These are phyloP conservation scores for Pandemis corylana DNA, from an alignment of 2,888 invertebrate genomes.

Conservation along the genomic window DNA sequence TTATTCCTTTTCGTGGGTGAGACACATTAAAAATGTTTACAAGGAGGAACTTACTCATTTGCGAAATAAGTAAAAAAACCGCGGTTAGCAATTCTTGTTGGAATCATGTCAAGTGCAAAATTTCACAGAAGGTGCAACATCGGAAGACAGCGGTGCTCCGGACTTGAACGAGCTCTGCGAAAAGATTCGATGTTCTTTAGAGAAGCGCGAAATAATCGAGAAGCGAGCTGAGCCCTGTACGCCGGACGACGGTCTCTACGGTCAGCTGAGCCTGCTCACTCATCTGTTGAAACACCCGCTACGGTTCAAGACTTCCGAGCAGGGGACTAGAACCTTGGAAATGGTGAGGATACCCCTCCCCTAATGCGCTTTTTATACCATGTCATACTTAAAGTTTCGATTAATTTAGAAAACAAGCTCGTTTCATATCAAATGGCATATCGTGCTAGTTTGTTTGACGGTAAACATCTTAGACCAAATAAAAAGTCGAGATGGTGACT, in stretches of 20 bases:
- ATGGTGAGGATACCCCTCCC: conserved; percentile 71
- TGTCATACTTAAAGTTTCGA: no score
- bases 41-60: no score
- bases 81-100: no score
- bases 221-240: conserved; percentile 90
- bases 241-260: conserved; percentile 96
- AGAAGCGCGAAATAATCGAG: conserved; percentile 92
- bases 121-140: conserved; percentile 71
- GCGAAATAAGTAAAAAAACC: no score
- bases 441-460: no score
- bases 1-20: no score
- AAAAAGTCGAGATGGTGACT: no score
- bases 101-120: no score
- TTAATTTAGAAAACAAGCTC: no score
- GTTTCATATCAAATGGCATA: no score
- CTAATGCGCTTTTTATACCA: not conserved
- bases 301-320: conserved; percentile 92
- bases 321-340: conserved; percentile 88
- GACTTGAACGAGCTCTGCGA: conserved; percentile 89
- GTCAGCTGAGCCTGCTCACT: conserved; percentile 93
- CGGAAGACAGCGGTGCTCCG: conserved; percentile 79
- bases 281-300: conserved; percentile 95
- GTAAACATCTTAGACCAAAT: no score
- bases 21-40: no score
- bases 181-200: conserved; percentile 90